Base-by-base conservation (phyloP, 1,140 invertebrate genomes). In the Rhyzopertha dominica region DNA sequence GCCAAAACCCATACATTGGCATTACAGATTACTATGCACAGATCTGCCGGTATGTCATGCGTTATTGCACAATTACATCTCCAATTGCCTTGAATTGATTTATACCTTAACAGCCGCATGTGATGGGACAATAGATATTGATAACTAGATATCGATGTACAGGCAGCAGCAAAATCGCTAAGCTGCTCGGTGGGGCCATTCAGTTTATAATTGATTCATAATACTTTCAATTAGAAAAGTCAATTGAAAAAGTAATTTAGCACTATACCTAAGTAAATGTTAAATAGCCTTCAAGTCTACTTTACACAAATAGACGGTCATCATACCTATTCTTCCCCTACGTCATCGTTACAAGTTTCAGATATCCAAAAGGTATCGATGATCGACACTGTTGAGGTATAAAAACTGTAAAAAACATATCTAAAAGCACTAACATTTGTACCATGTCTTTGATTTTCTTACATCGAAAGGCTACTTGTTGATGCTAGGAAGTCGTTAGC, bases 51-150 rank as follows among this genome's bases (percentile, higher is more conserved):
- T n/a, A n/a, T n/a, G 50, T 54, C 53, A 54, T 54, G 49, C 48
- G 49, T 51, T 54, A 54, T 54, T 52, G 53, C 45, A 51, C 53
- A 54, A 54, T 54, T 54, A 54, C 49, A 54, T 54, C 53, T 54
- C 49, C 53, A 54, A 54, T 54, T 54, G 49, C 53, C n/a, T 47
- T 44, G 53, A 54, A 54, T 54, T 54, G 53, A 54, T 54, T 54
- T 54, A 54, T 43, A 52, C 44, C 48, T 50, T 36, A 24, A 35
- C 29, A 14, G 28, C 32, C 30, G 44, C 47, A 44, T 22, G 40
- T 48, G 46, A 48, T 48, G 40, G 46, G 31, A 43, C 43, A 48
- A 48, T 48, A 22, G 41, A 35, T 44, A 49, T 44, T 49, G 47
- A 44, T 49, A 49, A 30, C n/a, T n/a, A n/a, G n/a, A 26, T 43